These are phyloP conservation scores for Montipora cactus DNA, from an alignment of 64 coral and sea anemone species.

Conservation along the genomic window DNA sequence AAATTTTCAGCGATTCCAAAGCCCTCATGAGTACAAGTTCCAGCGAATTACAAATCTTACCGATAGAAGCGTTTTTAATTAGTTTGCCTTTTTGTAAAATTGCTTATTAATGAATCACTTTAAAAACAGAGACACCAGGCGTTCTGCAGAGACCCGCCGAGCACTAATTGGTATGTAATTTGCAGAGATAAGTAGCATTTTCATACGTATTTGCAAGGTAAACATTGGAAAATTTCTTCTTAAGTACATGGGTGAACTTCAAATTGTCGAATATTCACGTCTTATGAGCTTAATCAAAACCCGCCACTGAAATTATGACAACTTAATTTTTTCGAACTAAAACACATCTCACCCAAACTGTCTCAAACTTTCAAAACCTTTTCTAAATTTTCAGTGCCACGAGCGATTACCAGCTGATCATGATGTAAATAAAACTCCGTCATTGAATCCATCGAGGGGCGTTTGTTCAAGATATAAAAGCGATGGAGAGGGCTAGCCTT, in stretches of 20 bases:
- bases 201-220: constrained; percentile 46
- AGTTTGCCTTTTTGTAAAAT: constrained; percentile 70
- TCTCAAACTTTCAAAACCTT: constrained; percentile 13
- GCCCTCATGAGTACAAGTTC: not conserved
- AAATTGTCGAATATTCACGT: not conserved
- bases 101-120: constrained; percentile 74
- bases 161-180: constrained; percentile 94
- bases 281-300: not conserved
- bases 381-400: constrained; percentile 52
- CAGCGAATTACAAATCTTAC: constrained; percentile 21
- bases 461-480: constrained; percentile 12
- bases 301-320: not conserved
- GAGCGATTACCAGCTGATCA: constrained; percentile 64
- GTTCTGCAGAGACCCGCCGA: constrained; percentile 72
- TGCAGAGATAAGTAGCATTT: constrained; percentile 73
- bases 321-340: not conserved
- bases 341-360: constrained; percentile 25
- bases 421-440: constrained; percentile 47
- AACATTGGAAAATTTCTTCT: constrained; percentile 54
- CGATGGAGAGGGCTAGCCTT: too few relatives aligned
- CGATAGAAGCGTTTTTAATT: constrained; percentile 46
- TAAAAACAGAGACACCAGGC: constrained; percentile 67
- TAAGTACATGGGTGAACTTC: not conserved
- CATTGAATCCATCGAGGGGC: not conserved
- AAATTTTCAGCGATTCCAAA: constrained; percentile 20